phyloP scores from a whole-genome alignment of 2,888 invertebrate species.

The Ctenicera cuprea region DNA sequence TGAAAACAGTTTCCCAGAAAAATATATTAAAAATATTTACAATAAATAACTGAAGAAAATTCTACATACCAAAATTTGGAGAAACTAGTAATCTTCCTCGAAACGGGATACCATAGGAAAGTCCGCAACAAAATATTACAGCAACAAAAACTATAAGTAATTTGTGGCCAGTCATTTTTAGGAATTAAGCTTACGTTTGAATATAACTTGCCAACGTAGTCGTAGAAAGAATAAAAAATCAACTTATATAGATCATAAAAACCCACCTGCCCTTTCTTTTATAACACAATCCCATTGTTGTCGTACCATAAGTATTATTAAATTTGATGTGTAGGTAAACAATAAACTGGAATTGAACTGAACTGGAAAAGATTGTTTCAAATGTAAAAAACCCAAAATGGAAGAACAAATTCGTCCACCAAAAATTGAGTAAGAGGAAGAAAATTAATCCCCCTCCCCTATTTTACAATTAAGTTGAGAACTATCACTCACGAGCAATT shows the following conservation, averaged over 20 bases:
- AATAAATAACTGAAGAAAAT: neutral
- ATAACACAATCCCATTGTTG: neutral
- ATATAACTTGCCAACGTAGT: neutral
- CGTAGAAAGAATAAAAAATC: neutral
- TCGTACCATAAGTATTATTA: neutral
- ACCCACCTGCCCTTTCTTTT: neutral
- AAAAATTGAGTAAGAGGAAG: no score
- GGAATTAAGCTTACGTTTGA: neutral
- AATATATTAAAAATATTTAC: no score
- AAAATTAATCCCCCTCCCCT: no score
- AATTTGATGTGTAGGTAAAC: neutral
- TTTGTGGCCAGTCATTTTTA: neutral
- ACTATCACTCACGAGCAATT: no score
- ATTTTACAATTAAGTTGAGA: no score
- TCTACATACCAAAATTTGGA: neutral
- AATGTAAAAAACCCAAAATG: no score
- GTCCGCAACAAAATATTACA: neutral
- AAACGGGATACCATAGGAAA: neutral
- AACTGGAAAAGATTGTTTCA: no score
- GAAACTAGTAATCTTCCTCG: neutral
- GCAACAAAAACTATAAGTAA: neutral
- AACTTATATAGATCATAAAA: constrained; percentile 1
- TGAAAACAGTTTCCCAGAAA: neutral
- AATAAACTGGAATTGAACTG: constrained; percentile 4
- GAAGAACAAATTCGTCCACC: no score